A percentile compares a stretch with the other conserved stretches of the same genome.
Evolutionary conservation across 23 tunicate genomes (phyloP).

Genomic region (Clavelina lepadiformis): DNA sequence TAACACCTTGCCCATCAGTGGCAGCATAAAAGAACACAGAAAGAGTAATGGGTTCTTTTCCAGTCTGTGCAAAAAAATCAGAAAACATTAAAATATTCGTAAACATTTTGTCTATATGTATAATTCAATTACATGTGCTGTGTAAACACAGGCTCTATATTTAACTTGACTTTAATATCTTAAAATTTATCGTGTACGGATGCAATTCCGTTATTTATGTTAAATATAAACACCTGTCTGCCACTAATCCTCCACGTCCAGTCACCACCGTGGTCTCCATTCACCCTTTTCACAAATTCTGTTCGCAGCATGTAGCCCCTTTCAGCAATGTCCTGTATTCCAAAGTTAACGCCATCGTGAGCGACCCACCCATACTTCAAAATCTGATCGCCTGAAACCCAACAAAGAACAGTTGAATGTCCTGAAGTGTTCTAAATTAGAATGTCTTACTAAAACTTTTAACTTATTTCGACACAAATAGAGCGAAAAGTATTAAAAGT

Average conservation of each 20-base stretch:
- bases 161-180: neutral
- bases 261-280: conserved; percentile 98
- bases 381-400: conserved; percentile 56
- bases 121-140: neutral
- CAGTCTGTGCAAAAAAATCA: no score
- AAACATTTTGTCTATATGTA: neutral
- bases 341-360: conserved; percentile 93
- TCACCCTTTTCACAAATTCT: conserved; percentile 70
- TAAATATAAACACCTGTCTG: conserved; percentile 1
- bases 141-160: neutral
- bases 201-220: neutral
- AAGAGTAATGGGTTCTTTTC: conserved; percentile 15
- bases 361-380: conserved; percentile 87
- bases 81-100: neutral
- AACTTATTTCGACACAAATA: neutral
- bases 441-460: neutral
- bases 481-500: neutral
- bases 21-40: conserved; percentile 88
- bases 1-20: conserved; percentile 81
- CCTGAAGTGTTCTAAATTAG: no score
- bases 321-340: conserved; percentile 87
- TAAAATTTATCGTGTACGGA: neutral
- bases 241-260: conserved; percentile 95
- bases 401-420: neutral
- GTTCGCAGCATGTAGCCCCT: conserved; percentile 59